phyloP scores from a whole-genome alignment of 2,888 invertebrate genomes.

The Lydus trimaculatus region DNA sequence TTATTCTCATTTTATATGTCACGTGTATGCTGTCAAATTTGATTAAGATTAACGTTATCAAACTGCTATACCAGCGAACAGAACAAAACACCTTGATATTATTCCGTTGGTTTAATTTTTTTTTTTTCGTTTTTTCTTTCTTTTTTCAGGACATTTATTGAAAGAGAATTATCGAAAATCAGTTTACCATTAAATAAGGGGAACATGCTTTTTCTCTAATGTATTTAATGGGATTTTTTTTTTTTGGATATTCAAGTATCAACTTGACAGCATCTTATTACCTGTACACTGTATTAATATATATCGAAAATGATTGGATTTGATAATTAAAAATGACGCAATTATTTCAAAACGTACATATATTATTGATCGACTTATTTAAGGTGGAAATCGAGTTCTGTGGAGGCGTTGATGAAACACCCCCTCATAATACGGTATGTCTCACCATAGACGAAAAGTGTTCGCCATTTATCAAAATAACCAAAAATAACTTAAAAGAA shows the following conservation, averaged over 20 bases:
- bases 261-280: too few species aligned
- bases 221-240: background rate
- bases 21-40: slow-evolving; percentile 52
- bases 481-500: too few species aligned
- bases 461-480: too few species aligned
- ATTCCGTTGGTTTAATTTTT: too few species aligned
- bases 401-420: background rate
- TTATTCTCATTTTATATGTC: slow-evolving; percentile 47
- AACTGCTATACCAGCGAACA: slow-evolving; percentile 8
- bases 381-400: background rate
- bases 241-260: too few species aligned
- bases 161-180: background rate
- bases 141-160: background rate
- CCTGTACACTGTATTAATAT: too few species aligned
- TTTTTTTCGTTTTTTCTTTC: background rate
- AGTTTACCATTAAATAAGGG: background rate
- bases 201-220: background rate
- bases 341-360: too few species aligned
- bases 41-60: slow-evolving; percentile 51
- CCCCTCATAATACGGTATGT: background rate
- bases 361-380: background rate
- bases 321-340: too few species aligned
- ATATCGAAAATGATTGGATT: too few species aligned
- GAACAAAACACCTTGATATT: slow-evolving; percentile 10
- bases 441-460: too few species aligned